phyloP scores from a whole-genome alignment of 2,797 vertebrate genomes.

The Cuculus canorus region DNA sequence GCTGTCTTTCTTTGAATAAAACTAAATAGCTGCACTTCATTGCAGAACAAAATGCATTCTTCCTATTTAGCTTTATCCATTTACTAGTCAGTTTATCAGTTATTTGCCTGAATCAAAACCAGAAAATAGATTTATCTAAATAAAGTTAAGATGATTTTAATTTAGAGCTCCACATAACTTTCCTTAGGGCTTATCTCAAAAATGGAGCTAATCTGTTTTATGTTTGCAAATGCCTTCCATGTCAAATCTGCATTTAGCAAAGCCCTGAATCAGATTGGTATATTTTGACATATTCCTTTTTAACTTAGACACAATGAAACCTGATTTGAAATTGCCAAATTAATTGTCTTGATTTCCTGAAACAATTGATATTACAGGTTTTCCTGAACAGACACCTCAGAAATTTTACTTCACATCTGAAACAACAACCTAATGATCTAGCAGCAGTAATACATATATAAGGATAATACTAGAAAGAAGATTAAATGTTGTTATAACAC shows the following conservation, averaged over 20 bases:
- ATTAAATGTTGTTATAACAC: not conserved
- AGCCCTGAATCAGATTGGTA: not conserved
- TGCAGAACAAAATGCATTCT: not conserved
- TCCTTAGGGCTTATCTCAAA: not conserved
- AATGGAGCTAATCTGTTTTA: not conserved
- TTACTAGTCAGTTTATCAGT: not conserved
- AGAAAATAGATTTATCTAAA: not conserved
- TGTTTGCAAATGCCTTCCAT: not conserved
- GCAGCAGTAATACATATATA: not conserved
- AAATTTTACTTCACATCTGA: not conserved
- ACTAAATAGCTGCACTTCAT: not conserved
- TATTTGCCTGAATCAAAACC: not conserved
- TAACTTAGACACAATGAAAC: not conserved
- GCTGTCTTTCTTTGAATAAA: not conserved
- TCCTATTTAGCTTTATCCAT: not conserved
- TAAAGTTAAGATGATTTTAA: not conserved
- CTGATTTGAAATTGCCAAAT: not conserved
- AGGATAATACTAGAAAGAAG: not conserved
- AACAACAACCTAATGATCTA: not conserved
- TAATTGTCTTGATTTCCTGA: not conserved
- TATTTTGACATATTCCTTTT: not conserved
- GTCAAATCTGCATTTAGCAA: not conserved
- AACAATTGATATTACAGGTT: accelerated
- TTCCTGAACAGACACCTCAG: accelerated
- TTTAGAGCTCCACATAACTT: not conserved